Percentiles rank a stretch among this genome's conserved stretches.
Conservation (phyloP, 2,797 vertebrate species). For the Melanotaenia nigrans region DNA sequence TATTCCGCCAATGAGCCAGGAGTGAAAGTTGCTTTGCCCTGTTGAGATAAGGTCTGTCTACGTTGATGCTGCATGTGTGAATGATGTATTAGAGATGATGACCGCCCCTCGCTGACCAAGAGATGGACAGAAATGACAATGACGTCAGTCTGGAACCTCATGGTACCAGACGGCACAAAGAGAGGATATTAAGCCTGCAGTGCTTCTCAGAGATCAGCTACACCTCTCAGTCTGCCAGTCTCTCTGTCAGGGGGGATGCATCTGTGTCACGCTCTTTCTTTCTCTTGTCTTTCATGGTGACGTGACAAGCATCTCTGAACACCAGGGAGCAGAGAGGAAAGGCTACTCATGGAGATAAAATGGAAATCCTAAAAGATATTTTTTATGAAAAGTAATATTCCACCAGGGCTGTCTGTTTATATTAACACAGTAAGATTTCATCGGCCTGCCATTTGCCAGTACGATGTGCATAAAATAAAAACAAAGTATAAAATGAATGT, state of each 20-base stretch:
- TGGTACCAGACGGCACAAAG: conserved; percentile 44
- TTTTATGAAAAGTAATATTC: conserved; percentile 1
- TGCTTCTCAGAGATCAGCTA: conserved; percentile 70
- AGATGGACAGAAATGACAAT: conserved; percentile 76
- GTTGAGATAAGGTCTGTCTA: conserved; percentile 65
- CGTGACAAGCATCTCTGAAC: conserved; percentile 71
- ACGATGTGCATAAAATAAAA: neutral
- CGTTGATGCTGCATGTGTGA: conserved; percentile 68
- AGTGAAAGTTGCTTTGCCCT: conserved; percentile 55
- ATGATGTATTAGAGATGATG: conserved; percentile 76
- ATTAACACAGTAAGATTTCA: conserved; percentile 3
- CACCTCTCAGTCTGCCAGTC: conserved; percentile 65
- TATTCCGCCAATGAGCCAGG: conserved; percentile 51
- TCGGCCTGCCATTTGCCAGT: neutral
- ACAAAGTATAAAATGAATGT: neutral
- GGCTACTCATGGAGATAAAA: conserved; percentile 46
- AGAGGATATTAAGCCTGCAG: conserved; percentile 66
- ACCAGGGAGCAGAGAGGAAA: conserved; percentile 50
- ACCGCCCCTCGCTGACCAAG: conserved; percentile 70
- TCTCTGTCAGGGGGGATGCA: conserved; percentile 40
- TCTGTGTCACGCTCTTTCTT: conserved; percentile 60
- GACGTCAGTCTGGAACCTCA: conserved; percentile 65
- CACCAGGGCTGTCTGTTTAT: conserved; percentile 4
- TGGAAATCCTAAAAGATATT: conserved; percentile 18
- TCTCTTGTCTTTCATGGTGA: conserved; percentile 67